Percentiles rank a stretch among this genome's conserved stretches.
Conservation (phyloP, 2,888 invertebrate species). For the Cyclophora albipunctata region DNA sequence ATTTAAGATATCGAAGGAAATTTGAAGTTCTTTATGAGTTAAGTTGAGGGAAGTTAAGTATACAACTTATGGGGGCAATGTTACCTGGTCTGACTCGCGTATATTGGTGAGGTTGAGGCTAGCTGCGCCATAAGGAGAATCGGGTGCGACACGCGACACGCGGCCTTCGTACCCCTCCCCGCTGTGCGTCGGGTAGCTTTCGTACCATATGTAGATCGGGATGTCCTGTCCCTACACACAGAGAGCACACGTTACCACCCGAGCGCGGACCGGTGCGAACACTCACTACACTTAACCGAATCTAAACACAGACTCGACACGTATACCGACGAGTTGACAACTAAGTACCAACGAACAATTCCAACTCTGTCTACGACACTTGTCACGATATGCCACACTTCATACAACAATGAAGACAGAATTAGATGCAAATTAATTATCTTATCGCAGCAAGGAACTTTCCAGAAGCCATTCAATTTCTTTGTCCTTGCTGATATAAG, state of each 20-base stretch:
- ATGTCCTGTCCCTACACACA: slow-evolving; percentile 91
- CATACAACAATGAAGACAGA: slow-evolving; percentile 19
- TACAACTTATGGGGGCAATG: background rate
- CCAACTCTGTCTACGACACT: slow-evolving; percentile 40
- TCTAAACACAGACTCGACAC: slow-evolving; percentile 27
- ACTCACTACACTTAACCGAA: slow-evolving; percentile 23
- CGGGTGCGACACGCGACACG: slow-evolving; percentile 90
- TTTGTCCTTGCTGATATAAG: slow-evolving; percentile 21
- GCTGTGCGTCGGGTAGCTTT: slow-evolving; percentile 97
- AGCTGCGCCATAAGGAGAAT: slow-evolving; percentile 92
- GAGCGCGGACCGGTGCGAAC: slow-evolving; percentile 34
- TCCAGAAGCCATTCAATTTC: background rate
- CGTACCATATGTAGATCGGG: slow-evolving; percentile 98
- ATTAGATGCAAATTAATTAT: slow-evolving; percentile 19
- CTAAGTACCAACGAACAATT: slow-evolving; percentile 25
- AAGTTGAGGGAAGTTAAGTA: no score
- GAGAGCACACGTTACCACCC: slow-evolving; percentile 26
- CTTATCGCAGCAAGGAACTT: slow-evolving; percentile 21
- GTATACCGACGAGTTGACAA: slow-evolving; percentile 22
- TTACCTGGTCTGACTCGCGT: slow-evolving; percentile 87
- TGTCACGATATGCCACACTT: background rate
- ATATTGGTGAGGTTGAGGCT: slow-evolving; percentile 97
- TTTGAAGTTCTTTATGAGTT: no score
- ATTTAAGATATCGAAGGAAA: no score
- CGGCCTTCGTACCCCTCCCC: slow-evolving; percentile 95